Evolutionary conservation across 2,797 vertebrate species (phyloP).

Genomic region (Parauchenoglanis ngamensis): DNA sequence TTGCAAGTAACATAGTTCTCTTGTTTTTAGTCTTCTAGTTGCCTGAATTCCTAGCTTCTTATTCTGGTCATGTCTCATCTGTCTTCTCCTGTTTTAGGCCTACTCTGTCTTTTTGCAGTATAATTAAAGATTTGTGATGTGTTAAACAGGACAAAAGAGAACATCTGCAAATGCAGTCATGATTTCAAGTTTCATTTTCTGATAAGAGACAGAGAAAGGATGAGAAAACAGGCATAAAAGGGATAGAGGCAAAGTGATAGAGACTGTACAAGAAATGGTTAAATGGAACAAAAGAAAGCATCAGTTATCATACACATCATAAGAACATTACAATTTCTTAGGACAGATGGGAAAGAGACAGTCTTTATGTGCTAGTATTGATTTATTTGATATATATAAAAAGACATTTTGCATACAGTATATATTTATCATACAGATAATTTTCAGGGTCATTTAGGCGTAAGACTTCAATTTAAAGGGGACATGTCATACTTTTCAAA

Average conservation of each 20-base stretch:
- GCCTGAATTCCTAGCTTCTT: not conserved
- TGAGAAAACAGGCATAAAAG: not conserved
- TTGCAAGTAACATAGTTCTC: not conserved
- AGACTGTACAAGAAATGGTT: not conserved
- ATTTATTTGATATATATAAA: not conserved
- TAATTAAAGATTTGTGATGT: slow-evolving; percentile 21
- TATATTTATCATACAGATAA: not conserved
- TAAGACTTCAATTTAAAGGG: slow-evolving; percentile 31
- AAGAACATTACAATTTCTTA: not conserved
- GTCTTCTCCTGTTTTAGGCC: not conserved
- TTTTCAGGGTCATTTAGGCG: not conserved
- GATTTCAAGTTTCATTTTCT: slow-evolving; percentile 26
- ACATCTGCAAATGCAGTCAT: slow-evolving; percentile 5
- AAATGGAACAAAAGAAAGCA: slow-evolving; percentile 59
- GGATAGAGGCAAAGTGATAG: not conserved
- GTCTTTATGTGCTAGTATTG: slow-evolving; percentile 17
- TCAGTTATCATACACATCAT: slow-evolving; percentile 13
- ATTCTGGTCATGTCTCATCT: not conserved
- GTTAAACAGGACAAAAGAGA: slow-evolving; percentile 21
- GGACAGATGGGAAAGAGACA: slow-evolving; percentile 61
- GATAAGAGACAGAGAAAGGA: not conserved
- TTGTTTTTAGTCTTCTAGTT: not conserved
- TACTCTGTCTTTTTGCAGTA: not conserved
- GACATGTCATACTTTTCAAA: too few relatives aligned
- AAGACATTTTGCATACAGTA: not conserved